Evolutionary conservation across 1,140 invertebrate species (phyloP), one percentile per base, ranked within the genome.

Genomic region (Oscheius sp.): DNA sequence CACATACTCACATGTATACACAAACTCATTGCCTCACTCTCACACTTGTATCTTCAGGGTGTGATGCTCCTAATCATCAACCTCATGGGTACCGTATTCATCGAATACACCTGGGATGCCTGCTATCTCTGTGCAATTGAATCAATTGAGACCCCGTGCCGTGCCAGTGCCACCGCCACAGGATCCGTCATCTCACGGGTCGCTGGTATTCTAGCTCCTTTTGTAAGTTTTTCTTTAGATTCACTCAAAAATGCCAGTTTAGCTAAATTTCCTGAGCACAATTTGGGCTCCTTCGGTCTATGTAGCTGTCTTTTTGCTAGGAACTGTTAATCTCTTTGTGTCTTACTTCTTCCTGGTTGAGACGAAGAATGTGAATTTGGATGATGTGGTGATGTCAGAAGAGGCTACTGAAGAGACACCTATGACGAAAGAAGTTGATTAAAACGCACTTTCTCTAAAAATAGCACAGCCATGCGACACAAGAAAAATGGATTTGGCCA

Each of bases 51-150:
- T 10, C 34, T 52, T 38, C 63, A 82, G 76, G 78, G 80, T 28
- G 55, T 79, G 1, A 70, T 42, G 4, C 79, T 82, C 66, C 72
- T 82, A 23, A 62, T 83, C n/a, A 46, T 79, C 18, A 82, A 81
- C 59, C 46, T 83, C 2, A 68, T 79, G 31, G 80, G 80, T 15
- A 79, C 76, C 2, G 74, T 83, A 2, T 82, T 82, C 68, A 79
- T 82, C 67, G 80, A 82, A 55, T 83, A 83, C 61, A 81, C 81
- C 1, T 82, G 80, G 80, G 80, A 82, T 69, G 80, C 81, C 13
- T 83, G 81, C 36, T 82, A 82, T 70, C 68, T 82, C 1, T 82
- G 81, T 64, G 80, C 74, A 15, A 77, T 78, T n/a, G 79, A 80
- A 35, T 59, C 59, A 34, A 79, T 80, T 74, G 80, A 80, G 36